Conservation (phyloP, 92 coral and sea anemone species). For the Phenganax marumi region DNA sequence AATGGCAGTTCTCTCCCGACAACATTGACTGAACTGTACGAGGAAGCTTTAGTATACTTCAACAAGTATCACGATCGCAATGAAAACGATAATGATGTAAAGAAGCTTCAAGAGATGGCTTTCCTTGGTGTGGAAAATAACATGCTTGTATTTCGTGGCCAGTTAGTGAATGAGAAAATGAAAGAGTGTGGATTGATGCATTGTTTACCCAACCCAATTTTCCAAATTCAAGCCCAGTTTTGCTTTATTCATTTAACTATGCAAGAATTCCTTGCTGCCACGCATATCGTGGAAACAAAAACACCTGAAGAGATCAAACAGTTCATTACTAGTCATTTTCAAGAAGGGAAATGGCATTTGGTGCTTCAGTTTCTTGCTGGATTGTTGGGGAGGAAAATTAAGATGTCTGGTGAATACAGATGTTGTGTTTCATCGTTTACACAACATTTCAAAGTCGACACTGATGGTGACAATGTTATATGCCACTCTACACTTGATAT, state of each 20-base stretch:
- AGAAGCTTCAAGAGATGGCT: neutral
- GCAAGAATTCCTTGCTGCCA: constrained; percentile 34
- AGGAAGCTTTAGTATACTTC: neutral
- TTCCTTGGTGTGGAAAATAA: constrained; percentile 5
- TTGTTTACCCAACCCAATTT: neutral
- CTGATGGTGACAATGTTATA: neutral
- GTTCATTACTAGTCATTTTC: neutral
- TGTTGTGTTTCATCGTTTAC: neutral
- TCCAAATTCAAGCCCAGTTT: neutral
- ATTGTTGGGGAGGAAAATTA: constrained; percentile 4
- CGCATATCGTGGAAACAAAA: neutral
- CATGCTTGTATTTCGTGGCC: neutral
- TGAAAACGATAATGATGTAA: neutral
- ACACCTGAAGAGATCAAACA: neutral
- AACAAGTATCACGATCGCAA: neutral
- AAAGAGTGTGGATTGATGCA: neutral
- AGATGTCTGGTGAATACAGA: neutral
- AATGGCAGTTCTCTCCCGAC: neutral
- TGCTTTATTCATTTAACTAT: constrained; percentile 24
- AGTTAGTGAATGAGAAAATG: neutral
- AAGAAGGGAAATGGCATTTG: neutral
- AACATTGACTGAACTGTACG: constrained; percentile 18
- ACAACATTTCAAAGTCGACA: neutral
- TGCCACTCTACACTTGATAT: neutral
- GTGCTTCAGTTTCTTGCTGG: constrained; percentile 32